A percentile compares a stretch with the other conserved stretches of the same genome.
phyloP scores from a whole-genome alignment of 2,888 invertebrate species.

The Geotrupes spiniger region DNA sequence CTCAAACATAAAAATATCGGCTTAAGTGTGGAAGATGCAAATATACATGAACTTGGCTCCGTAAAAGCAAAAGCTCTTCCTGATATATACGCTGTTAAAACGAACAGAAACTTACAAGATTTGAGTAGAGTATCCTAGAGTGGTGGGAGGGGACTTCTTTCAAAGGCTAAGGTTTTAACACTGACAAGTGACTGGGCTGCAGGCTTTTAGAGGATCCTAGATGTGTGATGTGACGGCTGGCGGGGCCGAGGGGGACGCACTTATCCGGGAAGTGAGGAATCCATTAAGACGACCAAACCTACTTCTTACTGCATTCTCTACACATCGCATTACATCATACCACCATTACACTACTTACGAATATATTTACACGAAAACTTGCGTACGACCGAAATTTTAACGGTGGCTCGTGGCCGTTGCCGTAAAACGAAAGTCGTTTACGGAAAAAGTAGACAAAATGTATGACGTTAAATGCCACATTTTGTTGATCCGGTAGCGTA shows the following conservation, averaged over 20 bases:
- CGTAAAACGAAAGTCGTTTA: too few relatives aligned
- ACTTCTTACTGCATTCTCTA: conserved; percentile 20
- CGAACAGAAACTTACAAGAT: conserved; percentile 43
- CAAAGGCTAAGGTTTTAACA: conserved; percentile 41
- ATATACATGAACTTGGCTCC: conserved; percentile 34
- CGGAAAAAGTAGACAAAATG: too few relatives aligned
- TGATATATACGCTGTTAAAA: conserved; percentile 41
- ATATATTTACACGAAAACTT: conserved; percentile 12
- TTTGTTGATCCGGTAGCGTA: too few relatives aligned
- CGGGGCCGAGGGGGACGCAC: conserved; percentile 32
- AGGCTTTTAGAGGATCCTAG: conserved; percentile 38
- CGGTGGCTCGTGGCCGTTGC: too few relatives aligned
- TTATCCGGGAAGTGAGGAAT: conserved; percentile 43
- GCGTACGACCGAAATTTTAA: neutral
- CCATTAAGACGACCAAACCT: conserved; percentile 41
- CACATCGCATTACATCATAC: conserved; percentile 20
- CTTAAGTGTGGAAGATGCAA: conserved; percentile 38
- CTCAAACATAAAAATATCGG: conserved; percentile 37
- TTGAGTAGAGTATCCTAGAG: conserved; percentile 33
- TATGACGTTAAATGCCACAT: too few relatives aligned
- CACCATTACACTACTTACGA: conserved; percentile 19
- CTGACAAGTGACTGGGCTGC: conserved; percentile 38
- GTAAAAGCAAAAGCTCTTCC: conserved; percentile 37
- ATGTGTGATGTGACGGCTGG: conserved; percentile 36
- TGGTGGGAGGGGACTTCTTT: conserved; percentile 35